Evolutionary conservation across 2,113 vertebrate species (phyloP).

Genomic region (Hippopotamus amphibius): DNA sequence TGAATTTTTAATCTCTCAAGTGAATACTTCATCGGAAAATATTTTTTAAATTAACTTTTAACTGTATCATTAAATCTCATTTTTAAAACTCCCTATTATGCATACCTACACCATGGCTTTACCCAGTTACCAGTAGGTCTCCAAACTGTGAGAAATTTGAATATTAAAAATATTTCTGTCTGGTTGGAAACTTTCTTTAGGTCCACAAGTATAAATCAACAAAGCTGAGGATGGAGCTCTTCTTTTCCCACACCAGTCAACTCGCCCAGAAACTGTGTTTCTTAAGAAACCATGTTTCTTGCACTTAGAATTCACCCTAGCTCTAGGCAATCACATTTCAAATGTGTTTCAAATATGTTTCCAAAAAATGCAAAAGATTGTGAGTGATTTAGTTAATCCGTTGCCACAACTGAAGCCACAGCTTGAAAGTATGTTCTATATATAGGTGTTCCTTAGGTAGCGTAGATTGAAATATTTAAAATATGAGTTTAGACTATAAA

Average conservation of each 20-base stretch:
- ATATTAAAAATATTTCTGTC: not conserved
- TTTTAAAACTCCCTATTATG: not conserved
- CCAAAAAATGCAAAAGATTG: not conserved
- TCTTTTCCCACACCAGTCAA: not conserved
- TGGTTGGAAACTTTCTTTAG: not conserved
- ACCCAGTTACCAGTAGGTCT: not conserved
- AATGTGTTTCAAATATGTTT: not conserved
- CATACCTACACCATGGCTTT: not conserved
- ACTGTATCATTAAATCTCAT: not conserved
- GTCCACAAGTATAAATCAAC: fast-evolving
- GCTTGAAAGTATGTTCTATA: not conserved
- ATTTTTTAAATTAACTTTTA: not conserved
- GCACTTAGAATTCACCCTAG: not conserved
- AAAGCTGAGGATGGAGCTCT: fast-evolving
- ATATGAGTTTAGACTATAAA: not conserved
- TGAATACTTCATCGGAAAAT: not conserved
- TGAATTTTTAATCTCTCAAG: not conserved
- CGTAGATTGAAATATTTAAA: not conserved
- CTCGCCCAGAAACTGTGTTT: not conserved
- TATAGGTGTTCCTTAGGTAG: not conserved
- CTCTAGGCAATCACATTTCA: not conserved
- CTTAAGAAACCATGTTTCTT: not conserved
- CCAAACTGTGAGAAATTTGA: not conserved
- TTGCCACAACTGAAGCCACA: too few species aligned
- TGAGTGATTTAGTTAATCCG: not conserved